Evolutionary conservation across 2,113 vertebrate species (phyloP).

Genomic region (Ciconia maguari): DNA sequence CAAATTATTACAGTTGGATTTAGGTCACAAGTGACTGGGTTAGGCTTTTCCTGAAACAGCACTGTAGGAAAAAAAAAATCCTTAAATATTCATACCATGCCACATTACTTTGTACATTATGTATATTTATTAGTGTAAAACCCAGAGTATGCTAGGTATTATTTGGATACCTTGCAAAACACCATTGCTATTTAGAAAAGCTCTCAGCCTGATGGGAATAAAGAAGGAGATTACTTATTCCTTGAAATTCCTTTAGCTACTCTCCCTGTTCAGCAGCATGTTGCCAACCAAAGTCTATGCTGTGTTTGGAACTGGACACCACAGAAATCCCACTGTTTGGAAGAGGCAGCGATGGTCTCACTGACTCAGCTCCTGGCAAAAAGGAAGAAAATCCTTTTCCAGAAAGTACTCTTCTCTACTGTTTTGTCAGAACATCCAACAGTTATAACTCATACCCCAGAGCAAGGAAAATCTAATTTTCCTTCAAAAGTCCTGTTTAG

Average conservation of each 20-base stretch:
- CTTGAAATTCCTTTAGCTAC: background rate
- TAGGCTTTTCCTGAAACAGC: background rate
- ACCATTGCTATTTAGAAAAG: background rate
- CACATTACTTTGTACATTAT: background rate
- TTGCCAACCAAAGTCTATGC: background rate
- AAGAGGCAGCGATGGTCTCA: rapidly evolving
- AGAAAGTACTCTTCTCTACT: background rate
- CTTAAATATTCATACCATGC: background rate
- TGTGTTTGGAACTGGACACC: background rate
- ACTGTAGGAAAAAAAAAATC: no score
- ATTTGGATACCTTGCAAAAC: background rate
- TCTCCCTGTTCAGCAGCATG: background rate
- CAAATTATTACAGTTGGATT: background rate
- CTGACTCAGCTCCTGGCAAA: background rate
- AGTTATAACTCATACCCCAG: background rate
- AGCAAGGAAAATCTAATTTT: background rate
- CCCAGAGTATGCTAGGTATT: no score
- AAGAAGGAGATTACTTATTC: background rate
- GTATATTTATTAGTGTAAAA: background rate
- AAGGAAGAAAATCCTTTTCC: background rate
- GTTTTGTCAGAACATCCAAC: background rate
- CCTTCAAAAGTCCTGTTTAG: background rate
- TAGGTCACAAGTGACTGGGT: background rate
- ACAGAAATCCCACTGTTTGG: background rate
- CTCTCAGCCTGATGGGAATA: background rate